Conservation (phyloP, 1,140 invertebrate species). For the Ganaspis sp. region DNA sequence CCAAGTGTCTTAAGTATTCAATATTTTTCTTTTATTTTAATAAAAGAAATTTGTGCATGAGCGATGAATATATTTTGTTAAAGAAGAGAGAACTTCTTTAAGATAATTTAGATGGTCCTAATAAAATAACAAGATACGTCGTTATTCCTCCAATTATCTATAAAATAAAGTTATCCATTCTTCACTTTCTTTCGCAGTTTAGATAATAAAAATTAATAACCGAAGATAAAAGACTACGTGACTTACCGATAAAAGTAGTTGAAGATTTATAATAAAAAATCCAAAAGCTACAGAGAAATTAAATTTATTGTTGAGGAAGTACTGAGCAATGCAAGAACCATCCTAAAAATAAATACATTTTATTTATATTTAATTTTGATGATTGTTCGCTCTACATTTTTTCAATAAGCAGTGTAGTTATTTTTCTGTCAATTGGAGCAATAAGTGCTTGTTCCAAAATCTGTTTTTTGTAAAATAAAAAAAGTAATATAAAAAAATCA, state of each 20-base stretch:
- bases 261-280: background rate
- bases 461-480: too few species aligned
- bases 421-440: too few species aligned
- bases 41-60: too few species aligned
- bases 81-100: too few species aligned
- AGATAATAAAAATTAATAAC: background rate
- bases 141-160: background rate
- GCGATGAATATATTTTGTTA: too few species aligned
- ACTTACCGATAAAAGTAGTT: background rate
- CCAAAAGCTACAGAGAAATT: background rate
- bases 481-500: too few species aligned
- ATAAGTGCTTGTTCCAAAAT: too few species aligned
- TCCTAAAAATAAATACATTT: background rate
- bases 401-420: too few species aligned
- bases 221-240: background rate
- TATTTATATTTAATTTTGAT: too few species aligned
- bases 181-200: background rate
- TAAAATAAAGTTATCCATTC: background rate
- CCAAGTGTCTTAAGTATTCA: too few species aligned
- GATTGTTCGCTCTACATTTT: too few species aligned
- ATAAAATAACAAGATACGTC: background rate
- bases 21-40: too few species aligned
- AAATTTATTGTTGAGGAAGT: background rate
- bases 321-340: background rate
- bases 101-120: background rate